Base-by-base conservation (phyloP, 92 coral and sea anemone species). In the Umimayanthus kanabou region DNA sequence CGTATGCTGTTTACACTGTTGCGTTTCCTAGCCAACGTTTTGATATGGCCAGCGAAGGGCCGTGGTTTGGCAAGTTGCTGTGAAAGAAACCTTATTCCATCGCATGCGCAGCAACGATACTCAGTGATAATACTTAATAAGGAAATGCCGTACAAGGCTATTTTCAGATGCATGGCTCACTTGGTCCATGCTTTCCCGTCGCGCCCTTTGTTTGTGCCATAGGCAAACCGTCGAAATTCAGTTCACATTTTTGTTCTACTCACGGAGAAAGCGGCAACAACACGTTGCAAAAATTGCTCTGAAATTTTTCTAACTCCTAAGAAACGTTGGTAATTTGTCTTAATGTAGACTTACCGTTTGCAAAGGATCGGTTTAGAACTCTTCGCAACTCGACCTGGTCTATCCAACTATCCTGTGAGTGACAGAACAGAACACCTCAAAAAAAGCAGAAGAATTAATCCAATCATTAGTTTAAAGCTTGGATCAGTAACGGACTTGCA, bases 311-410 rank as follows among this genome's bases (percentile, higher is more conserved):
- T 9, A 57, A 16, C 14, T 33, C 0, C 43, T 16, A 20, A 14
- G 7, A 11, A 1, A 3, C 20, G 18, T 28, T 23, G 37, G 29
- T 73, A 73, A 33, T 74, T 20, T 77, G 23, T 6, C 15, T 55
- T 2, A 15, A 78, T 3, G 0, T 49, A 50, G 2, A 53, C 40
- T 15, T 15, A 28, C 26, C 40, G 13, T 80, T 57, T 20, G 72
- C 43, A 13, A 79, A 43, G 58, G 55, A 53, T 10, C 43, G 83
- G 30, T 79, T 79, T 39, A 79, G 4, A 6, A 79, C 13, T 79
- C 69, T 55, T 55, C 47, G 83, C 30, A 79, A 79, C 28, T 79
- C 83, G 9, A 79, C 55, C 83, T 79, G 83, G 58, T 79, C 83
- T 15, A 79, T 5, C 83, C 67, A 79, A 22, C 30, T 29, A 33